These are phyloP conservation scores for Hippopotamyrus pictus DNA, from an alignment of 2,797 vertebrate species.

Conservation along the genomic window DNA sequence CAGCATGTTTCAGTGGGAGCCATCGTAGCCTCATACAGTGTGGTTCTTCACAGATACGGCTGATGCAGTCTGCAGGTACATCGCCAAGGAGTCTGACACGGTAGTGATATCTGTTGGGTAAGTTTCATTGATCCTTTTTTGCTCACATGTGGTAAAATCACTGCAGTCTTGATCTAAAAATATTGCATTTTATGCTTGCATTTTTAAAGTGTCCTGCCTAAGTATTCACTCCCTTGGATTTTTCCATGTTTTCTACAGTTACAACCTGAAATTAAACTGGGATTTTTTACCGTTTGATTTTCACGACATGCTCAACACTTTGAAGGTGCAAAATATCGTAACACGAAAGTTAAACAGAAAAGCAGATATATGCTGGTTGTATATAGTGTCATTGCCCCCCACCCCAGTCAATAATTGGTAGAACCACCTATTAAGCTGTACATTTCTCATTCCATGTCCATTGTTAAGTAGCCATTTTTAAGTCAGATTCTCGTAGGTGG, in stretches of 20 bases:
- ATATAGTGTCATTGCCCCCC: not conserved
- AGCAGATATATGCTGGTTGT: not conserved
- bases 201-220: not conserved
- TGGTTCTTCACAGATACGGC: conserved; percentile 53
- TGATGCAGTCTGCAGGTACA: conserved; percentile 54
- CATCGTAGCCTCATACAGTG: not conserved
- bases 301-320: not conserved
- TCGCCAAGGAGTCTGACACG: conserved; percentile 60
- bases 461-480: not conserved
- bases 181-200: not conserved
- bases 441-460: not conserved
- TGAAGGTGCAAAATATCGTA: not conserved
- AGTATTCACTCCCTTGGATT: not conserved
- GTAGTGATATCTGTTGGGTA: conserved; percentile 75
- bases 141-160: not conserved
- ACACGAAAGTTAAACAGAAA: not conserved
- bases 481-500: not conserved
- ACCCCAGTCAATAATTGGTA: not conserved
- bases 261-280: not conserved
- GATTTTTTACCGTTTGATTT: not conserved
- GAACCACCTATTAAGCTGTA: not conserved
- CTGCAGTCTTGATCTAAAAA: not conserved
- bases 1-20: not conserved
- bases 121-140: conserved; percentile 27
- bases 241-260: not conserved